phyloP scores from a whole-genome alignment of 2,113 vertebrate species.

The Dipodomys spectabilis region DNA sequence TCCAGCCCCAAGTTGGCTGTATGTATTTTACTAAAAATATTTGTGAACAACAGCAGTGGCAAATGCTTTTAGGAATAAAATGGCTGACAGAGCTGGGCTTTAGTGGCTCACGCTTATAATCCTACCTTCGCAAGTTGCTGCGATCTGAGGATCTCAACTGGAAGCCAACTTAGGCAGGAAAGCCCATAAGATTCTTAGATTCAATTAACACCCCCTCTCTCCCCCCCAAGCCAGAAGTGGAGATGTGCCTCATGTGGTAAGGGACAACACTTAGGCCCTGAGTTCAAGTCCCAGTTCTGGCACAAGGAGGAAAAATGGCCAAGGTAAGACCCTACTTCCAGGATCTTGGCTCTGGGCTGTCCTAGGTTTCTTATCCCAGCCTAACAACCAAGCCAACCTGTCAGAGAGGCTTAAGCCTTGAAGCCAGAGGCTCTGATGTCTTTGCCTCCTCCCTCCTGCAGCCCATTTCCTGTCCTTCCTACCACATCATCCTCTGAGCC shows the following conservation, averaged over 20 bases:
- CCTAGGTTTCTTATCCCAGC: not conserved
- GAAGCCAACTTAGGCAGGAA: too few species aligned
- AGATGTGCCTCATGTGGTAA: too few species aligned
- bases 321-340: not conserved
- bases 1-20: not conserved
- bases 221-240: too few species aligned
- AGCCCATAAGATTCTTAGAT: too few species aligned
- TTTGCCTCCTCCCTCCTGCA: not conserved
- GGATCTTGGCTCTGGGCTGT: not conserved
- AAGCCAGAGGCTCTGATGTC: not conserved
- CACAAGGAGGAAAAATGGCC: not conserved
- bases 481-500: not conserved
- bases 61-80: not conserved
- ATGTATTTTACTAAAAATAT: constrained; percentile 24
- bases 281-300: too few species aligned
- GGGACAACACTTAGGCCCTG: too few species aligned
- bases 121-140: too few species aligned
- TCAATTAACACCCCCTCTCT: too few species aligned
- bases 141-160: too few species aligned
- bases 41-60: not conserved
- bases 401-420: not conserved
- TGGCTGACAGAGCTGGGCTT: not conserved
- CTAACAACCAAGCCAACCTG: not conserved
- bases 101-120: too few species aligned
- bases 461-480: not conserved